A percentile compares a stretch with the other conserved stretches of the same genome.
phyloP scores from a whole-genome alignment of 2,888 invertebrate species.

The Drosophila siamana region DNA sequence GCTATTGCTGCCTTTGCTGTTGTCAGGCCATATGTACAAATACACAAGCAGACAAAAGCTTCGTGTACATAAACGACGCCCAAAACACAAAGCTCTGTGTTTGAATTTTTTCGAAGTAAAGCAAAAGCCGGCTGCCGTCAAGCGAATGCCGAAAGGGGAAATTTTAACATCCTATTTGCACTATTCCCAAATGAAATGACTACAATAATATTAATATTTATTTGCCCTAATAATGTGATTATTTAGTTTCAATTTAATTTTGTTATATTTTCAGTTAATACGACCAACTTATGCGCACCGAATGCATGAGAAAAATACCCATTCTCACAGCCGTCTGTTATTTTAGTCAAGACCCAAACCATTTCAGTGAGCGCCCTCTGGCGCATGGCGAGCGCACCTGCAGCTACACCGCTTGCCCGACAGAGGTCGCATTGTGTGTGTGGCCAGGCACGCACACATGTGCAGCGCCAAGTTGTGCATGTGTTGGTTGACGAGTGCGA shows the following conservation, averaged over 20 bases:
- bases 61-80: conserved; percentile 65
- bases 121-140: conserved; percentile 12
- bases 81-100: conserved; percentile 63
- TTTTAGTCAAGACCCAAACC: conserved; percentile 60
- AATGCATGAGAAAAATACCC: conserved; percentile 32
- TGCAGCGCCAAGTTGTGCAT: conserved; percentile 15
- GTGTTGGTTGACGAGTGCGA: conserved; percentile 36
- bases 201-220: not conserved
- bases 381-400: conserved; percentile 6
- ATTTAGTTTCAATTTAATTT: not conserved
- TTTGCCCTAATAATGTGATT: not conserved
- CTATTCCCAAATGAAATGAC: not conserved
- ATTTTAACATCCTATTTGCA: not conserved
- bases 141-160: conserved; percentile 5
- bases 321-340: conserved; percentile 1
- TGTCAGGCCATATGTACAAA: conserved; percentile 22
- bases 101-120: conserved; percentile 62
- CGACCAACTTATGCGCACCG: not conserved
- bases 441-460: conserved; percentile 44
- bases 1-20: not conserved
- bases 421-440: conserved; percentile 58
- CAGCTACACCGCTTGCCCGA: conserved; percentile 16
- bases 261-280: not conserved
- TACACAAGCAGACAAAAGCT: conserved; percentile 50
- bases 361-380: conserved; percentile 55